Evolutionary conservation across 2,888 invertebrate genomes (phyloP).

Genomic region (Yponomeuta evonymella): DNA sequence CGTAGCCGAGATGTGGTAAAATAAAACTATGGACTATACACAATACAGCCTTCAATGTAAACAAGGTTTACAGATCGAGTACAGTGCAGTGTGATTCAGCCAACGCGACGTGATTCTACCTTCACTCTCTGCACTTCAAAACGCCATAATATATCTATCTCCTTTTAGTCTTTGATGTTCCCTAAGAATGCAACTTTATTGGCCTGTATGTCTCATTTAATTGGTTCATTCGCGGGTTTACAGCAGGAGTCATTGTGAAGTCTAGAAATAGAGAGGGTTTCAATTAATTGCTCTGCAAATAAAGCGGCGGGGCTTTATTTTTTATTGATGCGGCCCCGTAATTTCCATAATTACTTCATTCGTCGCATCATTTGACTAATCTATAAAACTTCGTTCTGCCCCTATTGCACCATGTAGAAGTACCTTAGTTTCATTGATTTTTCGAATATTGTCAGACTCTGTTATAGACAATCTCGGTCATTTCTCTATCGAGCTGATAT

Average conservation of each 20-base stretch:
- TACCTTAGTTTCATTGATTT: neutral
- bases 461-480: neutral
- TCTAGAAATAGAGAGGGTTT: neutral
- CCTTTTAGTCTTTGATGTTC: neutral
- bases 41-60: slow-evolving; percentile 43
- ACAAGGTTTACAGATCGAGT: slow-evolving; percentile 41
- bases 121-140: slow-evolving; percentile 35
- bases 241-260: neutral
- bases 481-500: neutral
- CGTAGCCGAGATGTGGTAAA: slow-evolving; percentile 44
- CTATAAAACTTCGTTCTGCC: too few species aligned
- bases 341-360: neutral
- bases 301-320: neutral
- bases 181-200: slow-evolving; percentile 16
- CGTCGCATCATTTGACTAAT: neutral
- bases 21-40: slow-evolving; percentile 28
- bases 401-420: too few species aligned
- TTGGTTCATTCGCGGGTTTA: slow-evolving; percentile 20
- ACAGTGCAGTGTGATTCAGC: slow-evolving; percentile 31
- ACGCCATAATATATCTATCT: slow-evolving; percentile 4
- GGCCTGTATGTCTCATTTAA: slow-evolving; percentile 31
- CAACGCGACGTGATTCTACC: slow-evolving; percentile 36
- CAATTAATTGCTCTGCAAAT: slow-evolving; percentile 7
- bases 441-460: neutral
- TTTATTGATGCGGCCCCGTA: neutral